Evolutionary conservation across 2,113 vertebrate species (phyloP).

Genomic region (Malurus alboscapulatus): DNA sequence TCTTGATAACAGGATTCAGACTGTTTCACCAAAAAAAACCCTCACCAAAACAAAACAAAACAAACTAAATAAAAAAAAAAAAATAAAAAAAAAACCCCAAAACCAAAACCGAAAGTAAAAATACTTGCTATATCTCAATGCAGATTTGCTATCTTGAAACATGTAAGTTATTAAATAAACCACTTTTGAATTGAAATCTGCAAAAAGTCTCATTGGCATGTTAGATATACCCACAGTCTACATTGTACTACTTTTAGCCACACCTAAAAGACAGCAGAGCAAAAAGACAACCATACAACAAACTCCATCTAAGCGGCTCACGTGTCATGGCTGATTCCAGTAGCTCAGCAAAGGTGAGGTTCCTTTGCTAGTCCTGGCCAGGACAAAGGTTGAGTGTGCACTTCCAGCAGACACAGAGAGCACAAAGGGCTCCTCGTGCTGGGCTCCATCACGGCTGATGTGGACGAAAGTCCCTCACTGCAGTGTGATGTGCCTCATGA

Average conservation of each 20-base stretch:
- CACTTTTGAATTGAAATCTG: not conserved
- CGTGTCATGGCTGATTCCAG: accelerated
- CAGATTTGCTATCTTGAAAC: not conserved
- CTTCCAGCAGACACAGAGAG: not conserved
- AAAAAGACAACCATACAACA: not conserved
- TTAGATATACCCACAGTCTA: not conserved
- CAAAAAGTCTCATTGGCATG: not conserved
- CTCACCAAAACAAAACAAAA: not conserved
- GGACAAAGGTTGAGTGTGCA: not conserved
- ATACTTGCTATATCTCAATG: not conserved
- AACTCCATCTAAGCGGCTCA: not conserved
- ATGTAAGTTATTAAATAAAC: not conserved
- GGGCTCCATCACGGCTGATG: not conserved
- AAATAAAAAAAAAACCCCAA: not conserved
- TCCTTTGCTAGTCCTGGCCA: not conserved
- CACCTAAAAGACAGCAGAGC: not conserved
- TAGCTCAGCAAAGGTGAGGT: not conserved
- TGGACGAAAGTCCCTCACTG: not conserved
- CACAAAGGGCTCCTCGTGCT: not conserved
- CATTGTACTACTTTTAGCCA: not conserved
- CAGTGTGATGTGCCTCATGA: accelerated
- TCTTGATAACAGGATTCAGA: not conserved
- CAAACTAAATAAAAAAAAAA: too few species aligned
- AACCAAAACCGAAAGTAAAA: not conserved
- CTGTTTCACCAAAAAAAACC: not conserved